Conservation (phyloP, 2,888 invertebrate species). For the Rosalia funebris region DNA sequence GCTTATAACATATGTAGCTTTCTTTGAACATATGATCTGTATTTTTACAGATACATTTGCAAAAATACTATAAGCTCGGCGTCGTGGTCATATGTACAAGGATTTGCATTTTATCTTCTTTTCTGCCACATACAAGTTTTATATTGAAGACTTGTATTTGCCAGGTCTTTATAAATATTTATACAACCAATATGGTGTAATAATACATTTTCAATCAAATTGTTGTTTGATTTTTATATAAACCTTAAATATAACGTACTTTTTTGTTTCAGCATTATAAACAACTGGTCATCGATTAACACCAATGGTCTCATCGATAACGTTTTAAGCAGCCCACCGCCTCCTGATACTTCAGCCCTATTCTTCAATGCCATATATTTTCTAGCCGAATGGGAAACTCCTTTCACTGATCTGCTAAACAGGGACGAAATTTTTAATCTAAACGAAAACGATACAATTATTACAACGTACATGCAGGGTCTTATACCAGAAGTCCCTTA, state of each 20-base stretch:
- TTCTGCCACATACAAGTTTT: no score
- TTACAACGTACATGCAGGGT: slow-evolving; percentile 56
- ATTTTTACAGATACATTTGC: no score
- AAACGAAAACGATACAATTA: slow-evolving; percentile 40
- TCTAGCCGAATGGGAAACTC: slow-evolving; percentile 63
- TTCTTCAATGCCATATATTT: slow-evolving; percentile 65
- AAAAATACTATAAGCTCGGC: no score
- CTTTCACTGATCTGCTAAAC: slow-evolving; percentile 61
- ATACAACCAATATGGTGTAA: no score
- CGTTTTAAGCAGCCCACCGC: slow-evolving; percentile 56
- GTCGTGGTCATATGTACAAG: no score
- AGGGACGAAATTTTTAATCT: slow-evolving; percentile 52
- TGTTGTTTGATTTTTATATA: no score
- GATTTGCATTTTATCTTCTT: no score
- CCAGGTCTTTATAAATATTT: no score
- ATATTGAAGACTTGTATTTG: no score
- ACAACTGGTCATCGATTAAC: slow-evolving; percentile 56
- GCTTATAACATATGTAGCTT: no score
- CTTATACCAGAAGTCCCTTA: slow-evolving; percentile 57
- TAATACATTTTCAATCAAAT: no score
- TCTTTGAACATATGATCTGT: no score
- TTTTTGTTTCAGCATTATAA: slow-evolving; percentile 49
- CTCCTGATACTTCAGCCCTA: slow-evolving; percentile 56
- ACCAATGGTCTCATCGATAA: slow-evolving; percentile 61
- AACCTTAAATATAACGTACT: background rate